phyloP scores from a whole-genome alignment of 2,113 vertebrate genomes.

The Percina caprodes region DNA sequence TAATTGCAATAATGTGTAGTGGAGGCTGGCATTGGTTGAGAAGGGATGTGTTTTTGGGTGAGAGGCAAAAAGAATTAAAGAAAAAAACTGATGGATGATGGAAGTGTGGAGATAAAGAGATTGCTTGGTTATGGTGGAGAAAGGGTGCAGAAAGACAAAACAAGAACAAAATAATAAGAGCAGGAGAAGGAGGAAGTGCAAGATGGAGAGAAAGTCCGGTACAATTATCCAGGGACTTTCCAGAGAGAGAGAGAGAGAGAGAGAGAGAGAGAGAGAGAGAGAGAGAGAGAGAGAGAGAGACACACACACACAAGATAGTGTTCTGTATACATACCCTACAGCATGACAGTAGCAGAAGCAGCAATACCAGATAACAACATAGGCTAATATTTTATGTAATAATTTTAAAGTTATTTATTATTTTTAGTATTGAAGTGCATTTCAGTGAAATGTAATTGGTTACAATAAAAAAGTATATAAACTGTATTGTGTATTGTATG shows the following conservation, averaged over 20 bases:
- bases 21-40: background rate
- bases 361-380: too few species aligned
- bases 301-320: background rate
- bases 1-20: background rate
- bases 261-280: too few species aligned
- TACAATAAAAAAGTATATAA: background rate
- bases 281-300: too few species aligned
- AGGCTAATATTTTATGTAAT: background rate
- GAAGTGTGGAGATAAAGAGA: background rate
- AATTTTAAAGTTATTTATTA: background rate
- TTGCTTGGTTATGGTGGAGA: background rate
- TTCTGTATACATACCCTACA: too few species aligned
- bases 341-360: too few species aligned
- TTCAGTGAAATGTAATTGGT: background rate
- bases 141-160: background rate
- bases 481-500: background rate
- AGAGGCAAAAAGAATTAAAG: background rate
- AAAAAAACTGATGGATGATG: background rate
- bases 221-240: constrained; percentile 85
- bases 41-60: background rate
- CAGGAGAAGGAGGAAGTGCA: constrained; percentile 41
- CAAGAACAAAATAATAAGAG: constrained; percentile 19
- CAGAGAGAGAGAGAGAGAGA: constrained; percentile 40
- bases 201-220: constrained; percentile 66
- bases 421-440: background rate